Conservation (phyloP, 2,888 invertebrate species). For the Pseudococcus viburni region DNA sequence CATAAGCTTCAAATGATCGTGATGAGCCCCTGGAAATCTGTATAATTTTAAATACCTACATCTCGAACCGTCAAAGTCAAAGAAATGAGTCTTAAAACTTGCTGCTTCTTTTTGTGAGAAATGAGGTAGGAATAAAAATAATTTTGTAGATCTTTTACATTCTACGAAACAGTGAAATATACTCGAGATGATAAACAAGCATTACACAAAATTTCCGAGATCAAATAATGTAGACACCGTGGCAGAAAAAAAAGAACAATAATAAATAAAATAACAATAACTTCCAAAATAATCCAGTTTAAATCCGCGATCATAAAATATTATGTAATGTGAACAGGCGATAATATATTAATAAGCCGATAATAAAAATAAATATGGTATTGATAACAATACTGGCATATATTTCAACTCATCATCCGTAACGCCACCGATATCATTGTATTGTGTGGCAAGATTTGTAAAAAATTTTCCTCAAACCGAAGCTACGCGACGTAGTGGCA, state of each 20-base stretch:
- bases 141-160: no score
- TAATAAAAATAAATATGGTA: neutral
- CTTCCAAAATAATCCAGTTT: neutral
- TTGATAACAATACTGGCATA: conserved; percentile 19
- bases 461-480: conserved; percentile 15
- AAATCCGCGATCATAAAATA: neutral
- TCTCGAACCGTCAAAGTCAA: no score
- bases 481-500: neutral
- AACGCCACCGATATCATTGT: neutral
- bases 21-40: no score
- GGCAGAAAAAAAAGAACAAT: neutral
- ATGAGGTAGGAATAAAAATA: no score
- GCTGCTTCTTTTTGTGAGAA: no score
- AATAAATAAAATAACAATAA: conserved; percentile 1
- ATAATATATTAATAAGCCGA: neutral
- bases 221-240: neutral
- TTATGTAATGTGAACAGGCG: neutral
- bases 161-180: no score
- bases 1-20: no score
- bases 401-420: conserved; percentile 12
- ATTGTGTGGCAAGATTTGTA: neutral
- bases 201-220: neutral
- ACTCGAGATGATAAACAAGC: no score
- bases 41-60: no score
- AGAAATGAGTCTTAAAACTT: no score